Evolutionary conservation across 1,140 invertebrate genomes (phyloP).

Genomic region (Zaprionus inermis): DNA sequence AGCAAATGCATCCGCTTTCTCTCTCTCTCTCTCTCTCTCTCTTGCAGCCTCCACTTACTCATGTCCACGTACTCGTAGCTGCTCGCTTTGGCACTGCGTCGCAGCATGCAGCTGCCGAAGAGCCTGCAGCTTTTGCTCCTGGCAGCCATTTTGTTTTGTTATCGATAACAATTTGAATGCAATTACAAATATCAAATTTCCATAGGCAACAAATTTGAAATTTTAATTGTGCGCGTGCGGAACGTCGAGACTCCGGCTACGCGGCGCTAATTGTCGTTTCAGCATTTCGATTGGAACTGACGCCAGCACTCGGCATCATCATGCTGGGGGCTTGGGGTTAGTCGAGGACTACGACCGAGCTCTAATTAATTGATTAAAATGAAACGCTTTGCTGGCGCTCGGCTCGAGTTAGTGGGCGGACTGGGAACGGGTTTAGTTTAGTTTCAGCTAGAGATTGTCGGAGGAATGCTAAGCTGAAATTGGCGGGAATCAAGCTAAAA

Average conservation of each 20-base stretch:
- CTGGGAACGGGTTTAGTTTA: slow-evolving; percentile 27
- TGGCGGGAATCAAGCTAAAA: not conserved
- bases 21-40: too few species aligned
- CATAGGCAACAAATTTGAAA: slow-evolving; percentile 25
- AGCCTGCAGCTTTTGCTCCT: slow-evolving; percentile 55
- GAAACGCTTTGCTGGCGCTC: slow-evolving; percentile 34
- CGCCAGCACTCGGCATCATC: not conserved
- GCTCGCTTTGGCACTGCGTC: slow-evolving; percentile 21
- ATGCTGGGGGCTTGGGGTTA: not conserved
- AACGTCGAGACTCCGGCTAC: slow-evolving; percentile 14
- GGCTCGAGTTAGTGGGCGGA: slow-evolving; percentile 26
- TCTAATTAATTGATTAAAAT: slow-evolving; percentile 81
- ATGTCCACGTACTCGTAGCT: slow-evolving; percentile 66
- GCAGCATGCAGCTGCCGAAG: slow-evolving; percentile 56
- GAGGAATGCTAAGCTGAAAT: not conserved
- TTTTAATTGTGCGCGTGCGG: slow-evolving; percentile 46
- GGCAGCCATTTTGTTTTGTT: slow-evolving; percentile 30
- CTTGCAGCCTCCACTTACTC: slow-evolving; percentile 70
- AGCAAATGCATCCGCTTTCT: slow-evolving; percentile 1
- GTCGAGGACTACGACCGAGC: slow-evolving; percentile 46
- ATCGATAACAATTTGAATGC: slow-evolving; percentile 6
- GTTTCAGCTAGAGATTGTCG: slow-evolving; percentile 4
- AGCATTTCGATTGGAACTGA: slow-evolving; percentile 73
- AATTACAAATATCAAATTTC: slow-evolving; percentile 13
- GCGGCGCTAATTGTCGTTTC: slow-evolving; percentile 74